phyloP scores from a whole-genome alignment of 2,113 vertebrate genomes.

The Mormyrus iriodes region DNA sequence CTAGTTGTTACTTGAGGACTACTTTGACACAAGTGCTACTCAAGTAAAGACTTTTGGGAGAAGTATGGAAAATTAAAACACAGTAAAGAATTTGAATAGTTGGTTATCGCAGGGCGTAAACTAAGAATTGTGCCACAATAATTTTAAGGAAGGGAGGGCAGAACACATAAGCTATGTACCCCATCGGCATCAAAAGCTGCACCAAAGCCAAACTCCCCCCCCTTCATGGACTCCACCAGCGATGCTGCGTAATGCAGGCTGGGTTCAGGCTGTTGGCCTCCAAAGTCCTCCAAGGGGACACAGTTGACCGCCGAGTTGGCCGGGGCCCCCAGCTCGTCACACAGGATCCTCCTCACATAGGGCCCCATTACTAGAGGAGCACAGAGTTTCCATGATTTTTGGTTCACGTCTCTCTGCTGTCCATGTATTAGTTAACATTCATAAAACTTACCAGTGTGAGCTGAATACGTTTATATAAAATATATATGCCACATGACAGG shows the following conservation, averaged over 20 bases:
- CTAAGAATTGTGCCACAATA: not conserved
- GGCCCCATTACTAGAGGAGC: conserved; percentile 84
- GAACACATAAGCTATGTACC: conserved; percentile 69
- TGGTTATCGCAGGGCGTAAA: too few relatives aligned
- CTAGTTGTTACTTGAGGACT: not conserved
- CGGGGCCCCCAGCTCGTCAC: conserved; percentile 90
- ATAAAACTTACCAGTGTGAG: not conserved
- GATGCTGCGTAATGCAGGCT: conserved; percentile 82
- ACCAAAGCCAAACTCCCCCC: conserved; percentile 92
- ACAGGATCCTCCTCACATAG: conserved; percentile 89
- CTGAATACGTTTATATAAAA: not conserved
- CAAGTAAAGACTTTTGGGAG: not conserved
- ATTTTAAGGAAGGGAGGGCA: too few relatives aligned
- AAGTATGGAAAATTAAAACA: not conserved
- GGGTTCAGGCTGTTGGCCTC: conserved; percentile 87
- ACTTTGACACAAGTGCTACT: not conserved
- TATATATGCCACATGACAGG: not conserved
- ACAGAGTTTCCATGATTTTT: not conserved
- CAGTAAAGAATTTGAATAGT: not conserved
- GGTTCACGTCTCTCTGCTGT: not conserved
- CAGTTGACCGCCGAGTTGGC: conserved; percentile 96
- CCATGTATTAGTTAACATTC: not conserved
- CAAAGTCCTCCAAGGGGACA: conserved; percentile 92
- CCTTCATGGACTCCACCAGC: conserved; percentile 91
- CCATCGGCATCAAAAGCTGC: conserved; percentile 96